A percentile compares a stretch with the other conserved stretches of the same genome.
Evolutionary conservation across 2,113 vertebrate genomes (phyloP).

Genomic region (Poeciliopsis occidentalis): DNA sequence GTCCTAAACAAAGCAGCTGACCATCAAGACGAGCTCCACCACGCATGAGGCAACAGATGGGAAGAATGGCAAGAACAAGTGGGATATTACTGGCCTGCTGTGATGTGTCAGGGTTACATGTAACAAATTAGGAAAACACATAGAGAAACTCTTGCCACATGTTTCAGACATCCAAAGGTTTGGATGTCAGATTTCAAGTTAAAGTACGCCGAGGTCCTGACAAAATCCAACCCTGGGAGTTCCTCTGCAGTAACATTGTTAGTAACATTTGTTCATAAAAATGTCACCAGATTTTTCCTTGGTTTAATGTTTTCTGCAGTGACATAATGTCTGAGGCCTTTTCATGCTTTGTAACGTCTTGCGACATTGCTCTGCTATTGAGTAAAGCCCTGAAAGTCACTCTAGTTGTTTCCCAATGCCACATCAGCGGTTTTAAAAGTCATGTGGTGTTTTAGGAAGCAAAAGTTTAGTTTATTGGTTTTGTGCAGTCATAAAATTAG

Average conservation of each 20-base stretch:
- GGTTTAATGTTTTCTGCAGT: neutral
- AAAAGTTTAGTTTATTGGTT: neutral
- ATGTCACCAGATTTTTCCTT: neutral
- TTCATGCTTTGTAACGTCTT: neutral
- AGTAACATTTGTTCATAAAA: neutral
- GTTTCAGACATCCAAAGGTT: too few relatives aligned
- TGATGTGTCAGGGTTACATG: neutral
- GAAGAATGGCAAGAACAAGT: neutral
- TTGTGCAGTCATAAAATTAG: neutral
- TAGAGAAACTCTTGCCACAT: too few relatives aligned
- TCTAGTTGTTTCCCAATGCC: neutral
- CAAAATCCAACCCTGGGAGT: neutral
- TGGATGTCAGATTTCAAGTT: neutral
- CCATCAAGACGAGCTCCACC: neutral
- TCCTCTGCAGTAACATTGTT: neutral
- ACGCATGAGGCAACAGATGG: neutral
- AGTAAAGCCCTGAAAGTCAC: constrained; percentile 24
- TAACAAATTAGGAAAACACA: neutral
- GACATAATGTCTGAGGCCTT: neutral
- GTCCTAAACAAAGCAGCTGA: neutral
- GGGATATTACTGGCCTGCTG: neutral
- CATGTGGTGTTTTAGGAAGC: neutral
- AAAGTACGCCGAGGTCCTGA: neutral
- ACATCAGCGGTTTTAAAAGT: constrained; percentile 33
- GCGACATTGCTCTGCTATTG: constrained; percentile 16